Percentiles rank a stretch among this genome's conserved stretches.
Conservation (phyloP, 2,797 vertebrate species). For the Phrynocephalus vlangalii region DNA sequence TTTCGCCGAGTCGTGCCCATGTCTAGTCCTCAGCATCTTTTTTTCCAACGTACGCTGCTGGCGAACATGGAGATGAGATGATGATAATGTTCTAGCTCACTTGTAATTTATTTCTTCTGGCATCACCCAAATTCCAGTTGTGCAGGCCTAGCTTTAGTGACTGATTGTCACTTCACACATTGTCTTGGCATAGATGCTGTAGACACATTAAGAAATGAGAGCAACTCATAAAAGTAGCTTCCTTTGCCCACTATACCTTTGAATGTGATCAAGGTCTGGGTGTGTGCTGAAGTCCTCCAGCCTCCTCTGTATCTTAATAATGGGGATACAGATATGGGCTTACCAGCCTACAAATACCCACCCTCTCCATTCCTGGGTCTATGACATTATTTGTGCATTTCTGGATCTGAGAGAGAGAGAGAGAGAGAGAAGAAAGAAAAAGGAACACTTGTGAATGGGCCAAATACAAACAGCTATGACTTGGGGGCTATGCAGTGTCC, state of each 20-base stretch:
- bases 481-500: no score
- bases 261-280: not conserved
- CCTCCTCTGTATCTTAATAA: no score
- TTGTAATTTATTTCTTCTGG: not conserved
- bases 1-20: no score
- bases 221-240: not conserved
- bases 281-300: no score
- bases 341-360: no score
- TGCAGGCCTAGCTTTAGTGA: not conserved
- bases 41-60: not conserved
- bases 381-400: no score
- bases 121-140: not conserved
- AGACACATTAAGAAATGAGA: not conserved
- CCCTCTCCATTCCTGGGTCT: no score
- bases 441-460: no score
- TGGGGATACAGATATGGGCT: no score
- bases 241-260: not conserved
- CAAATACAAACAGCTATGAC: no score
- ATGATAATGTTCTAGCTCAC: not conserved
- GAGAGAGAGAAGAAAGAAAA: no score
- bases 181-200: not conserved
- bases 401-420: no score
- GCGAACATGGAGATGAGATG: not conserved
- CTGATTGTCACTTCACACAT: not conserved
- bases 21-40: not conserved